Base-by-base conservation (phyloP, 2,888 invertebrate genomes). In the Polydesmus complanatus region DNA sequence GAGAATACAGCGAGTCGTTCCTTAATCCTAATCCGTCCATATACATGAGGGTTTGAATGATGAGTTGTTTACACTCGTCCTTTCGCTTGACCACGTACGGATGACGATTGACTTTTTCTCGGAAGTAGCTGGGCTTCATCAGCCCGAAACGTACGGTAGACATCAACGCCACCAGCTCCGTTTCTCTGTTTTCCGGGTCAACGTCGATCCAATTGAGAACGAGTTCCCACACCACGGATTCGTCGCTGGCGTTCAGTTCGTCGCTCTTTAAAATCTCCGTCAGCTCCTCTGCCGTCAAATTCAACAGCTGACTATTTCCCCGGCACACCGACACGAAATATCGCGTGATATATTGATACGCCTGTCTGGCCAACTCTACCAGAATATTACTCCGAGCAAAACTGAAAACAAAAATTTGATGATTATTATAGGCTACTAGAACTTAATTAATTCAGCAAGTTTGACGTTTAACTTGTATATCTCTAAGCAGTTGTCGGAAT, bases 151-250 rank as follows among this genome's bases (percentile, higher is more conserved):
- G 53, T 0, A 67, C 62, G n/a, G 61, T 63, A 18, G 53, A 51
- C 62, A 67, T 49, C 23, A 91, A 75, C 58, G 83, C 81, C 1
- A 88, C 85, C 26, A 92, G 85, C 71, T 87, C 79, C 60, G 78
- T 78, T 74, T 84, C 85, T 54, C 93, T 81, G 21, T 76, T 75
- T 23, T 83, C 82, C 0, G 86, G 81, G 67, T 88, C 84, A 67
- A 83, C 79, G 68, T 90, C 84, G 61, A 94, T 88, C 94, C 93
- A 94, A 54, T 86, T 81, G 58, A 92, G 73, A 22, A 89, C 85
- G 27, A 86, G 79, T 70, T 89, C 87, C 90, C 91, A 91, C 1
- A 89, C 89, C 0, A 81, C 80, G 72, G 89, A 90, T 72, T 93
- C 93, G 69, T 84, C 88, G 67, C 88, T 86, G 0, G 88, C 88